A percentile compares a stretch with the other conserved stretches of the same genome.
Evolutionary conservation across 1,140 invertebrate genomes (phyloP).

Genomic region (Ctenoplectra terminalis): DNA sequence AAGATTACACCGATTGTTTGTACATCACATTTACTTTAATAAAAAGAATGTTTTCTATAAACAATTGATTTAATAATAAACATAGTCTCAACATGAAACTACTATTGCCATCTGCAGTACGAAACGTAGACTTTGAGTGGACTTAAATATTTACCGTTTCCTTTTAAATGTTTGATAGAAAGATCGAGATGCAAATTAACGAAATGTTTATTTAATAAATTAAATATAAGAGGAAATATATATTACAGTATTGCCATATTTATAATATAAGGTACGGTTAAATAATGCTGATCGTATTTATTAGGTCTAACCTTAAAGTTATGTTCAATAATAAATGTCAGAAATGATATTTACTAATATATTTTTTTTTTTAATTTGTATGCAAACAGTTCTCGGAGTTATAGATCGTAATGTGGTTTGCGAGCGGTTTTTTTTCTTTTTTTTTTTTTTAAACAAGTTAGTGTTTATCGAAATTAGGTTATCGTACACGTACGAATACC

Average conservation of each 20-base stretch:
- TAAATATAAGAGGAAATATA: neutral
- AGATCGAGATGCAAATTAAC: neutral
- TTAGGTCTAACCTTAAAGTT: conserved; percentile 42
- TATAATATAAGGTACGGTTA: conserved; percentile 20
- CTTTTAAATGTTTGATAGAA: conserved; percentile 20
- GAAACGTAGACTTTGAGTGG: conserved; percentile 8
- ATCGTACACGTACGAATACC: neutral
- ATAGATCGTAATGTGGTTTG: neutral
- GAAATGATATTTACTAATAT: neutral
- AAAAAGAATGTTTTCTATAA: neutral
- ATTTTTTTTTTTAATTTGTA: neutral
- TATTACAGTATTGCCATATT: neutral
- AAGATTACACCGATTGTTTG: neutral
- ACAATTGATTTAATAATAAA: neutral
- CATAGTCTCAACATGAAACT: neutral
- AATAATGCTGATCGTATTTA: neutral
- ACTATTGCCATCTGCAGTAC: conserved; percentile 35
- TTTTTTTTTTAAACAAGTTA: neutral
- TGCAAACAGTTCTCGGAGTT: neutral
- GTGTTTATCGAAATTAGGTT: neutral
- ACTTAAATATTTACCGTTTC: conserved; percentile 47
- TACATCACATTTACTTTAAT: neutral
- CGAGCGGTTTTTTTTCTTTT: neutral
- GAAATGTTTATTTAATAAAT: neutral
- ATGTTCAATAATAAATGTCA: neutral